Percentiles rank a stretch among this genome's conserved stretches.
These are phyloP conservation scores for Psilanteris sp. DNA, from an alignment of 1,140 invertebrate genomes.

Conservation along the genomic window DNA sequence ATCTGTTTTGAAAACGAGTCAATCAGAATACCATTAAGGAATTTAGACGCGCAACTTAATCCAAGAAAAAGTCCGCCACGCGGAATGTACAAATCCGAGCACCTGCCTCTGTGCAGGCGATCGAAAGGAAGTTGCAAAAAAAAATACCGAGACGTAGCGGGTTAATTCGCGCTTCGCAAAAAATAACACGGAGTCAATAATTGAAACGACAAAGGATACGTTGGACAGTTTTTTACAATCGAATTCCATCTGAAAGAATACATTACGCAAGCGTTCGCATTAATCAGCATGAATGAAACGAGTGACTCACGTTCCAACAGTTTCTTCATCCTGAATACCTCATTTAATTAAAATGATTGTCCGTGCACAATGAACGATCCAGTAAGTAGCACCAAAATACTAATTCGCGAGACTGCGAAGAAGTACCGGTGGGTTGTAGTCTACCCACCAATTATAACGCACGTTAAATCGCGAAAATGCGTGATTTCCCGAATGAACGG, in stretches of 20 bases:
- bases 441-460: too few species aligned
- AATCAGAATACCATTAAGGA: not conserved
- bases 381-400: constrained; percentile 35
- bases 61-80: constrained; percentile 16
- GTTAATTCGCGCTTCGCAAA: constrained; percentile 37
- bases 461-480: constrained; percentile 13
- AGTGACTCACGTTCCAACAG: constrained; percentile 24
- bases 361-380: constrained; percentile 30
- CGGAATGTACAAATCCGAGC: constrained; percentile 26
- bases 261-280: constrained; percentile 38
- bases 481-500: constrained; percentile 35
- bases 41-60: constrained; percentile 12
- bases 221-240: constrained; percentile 12
- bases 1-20: constrained; percentile 1
- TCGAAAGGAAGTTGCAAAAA: not conserved
- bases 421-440: too few species aligned
- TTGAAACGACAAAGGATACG: constrained; percentile 45
- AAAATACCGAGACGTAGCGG: constrained; percentile 12
- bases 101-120: constrained; percentile 4
- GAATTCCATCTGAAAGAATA: constrained; percentile 33
- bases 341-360: constrained; percentile 52
- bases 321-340: constrained; percentile 28
- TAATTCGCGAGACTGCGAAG: too few species aligned
- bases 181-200: constrained; percentile 18
- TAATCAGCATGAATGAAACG: constrained; percentile 45